phyloP scores from a whole-genome alignment of 2,797 vertebrate species.

The Eremophila alpestris region DNA sequence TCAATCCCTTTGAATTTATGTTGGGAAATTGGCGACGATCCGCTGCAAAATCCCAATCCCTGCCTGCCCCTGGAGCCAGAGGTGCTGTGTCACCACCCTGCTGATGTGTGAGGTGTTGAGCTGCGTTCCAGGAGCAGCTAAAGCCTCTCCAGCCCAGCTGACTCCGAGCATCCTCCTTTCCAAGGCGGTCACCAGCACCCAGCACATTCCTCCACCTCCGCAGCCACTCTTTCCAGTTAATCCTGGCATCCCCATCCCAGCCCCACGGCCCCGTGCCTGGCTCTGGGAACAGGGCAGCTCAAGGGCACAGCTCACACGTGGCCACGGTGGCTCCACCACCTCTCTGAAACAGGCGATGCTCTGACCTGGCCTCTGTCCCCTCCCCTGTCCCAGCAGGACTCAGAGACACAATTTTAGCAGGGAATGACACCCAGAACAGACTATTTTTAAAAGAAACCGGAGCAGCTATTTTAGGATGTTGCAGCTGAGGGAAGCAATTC shows the following conservation, averaged over 20 bases:
- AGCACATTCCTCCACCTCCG: background rate
- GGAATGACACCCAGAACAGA: background rate
- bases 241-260: background rate
- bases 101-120: background rate
- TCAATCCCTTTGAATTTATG: background rate
- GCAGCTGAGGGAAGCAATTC: background rate
- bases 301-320: background rate
- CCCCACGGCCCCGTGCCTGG: accelerated
- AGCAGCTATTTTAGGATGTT: constrained; percentile 28
- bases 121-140: background rate
- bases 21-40: accelerated
- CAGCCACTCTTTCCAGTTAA: background rate
- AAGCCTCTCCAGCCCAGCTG: background rate
- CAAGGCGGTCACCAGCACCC: accelerated
- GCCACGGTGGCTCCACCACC: background rate
- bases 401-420: background rate
- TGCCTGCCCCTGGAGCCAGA: background rate
- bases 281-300: background rate
- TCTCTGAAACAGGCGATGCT: background rate
- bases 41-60: background rate
- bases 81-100: background rate
- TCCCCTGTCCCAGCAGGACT: background rate
- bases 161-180: background rate
- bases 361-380: background rate
- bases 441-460: constrained; percentile 11